Evolutionary conservation across 1,140 invertebrate genomes (phyloP), one percentile per base, ranked within the genome.

Genomic region (Eupeodes corollae): DNA sequence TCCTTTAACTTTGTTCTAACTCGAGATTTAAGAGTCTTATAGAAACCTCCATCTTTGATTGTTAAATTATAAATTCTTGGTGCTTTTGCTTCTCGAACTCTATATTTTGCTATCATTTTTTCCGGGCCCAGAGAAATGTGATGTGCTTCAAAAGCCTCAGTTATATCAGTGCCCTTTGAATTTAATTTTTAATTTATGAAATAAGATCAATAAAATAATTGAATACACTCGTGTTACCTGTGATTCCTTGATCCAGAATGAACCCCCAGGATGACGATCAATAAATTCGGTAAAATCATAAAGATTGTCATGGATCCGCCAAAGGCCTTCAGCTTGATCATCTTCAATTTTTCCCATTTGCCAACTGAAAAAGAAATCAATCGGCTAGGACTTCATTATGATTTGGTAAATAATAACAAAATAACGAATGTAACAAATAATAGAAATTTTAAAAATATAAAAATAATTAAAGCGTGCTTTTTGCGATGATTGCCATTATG

Each of bases 221-320:
- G 26, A 37, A 13, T 46, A 18, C n/a, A 16, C 6, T 48, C 42
- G 31, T 34, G 38, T 44, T 57, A 75, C 75, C 57, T 75, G 74
- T 2, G 81, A 83, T 13, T 81, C 51, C 8, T 62, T 48, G 14
- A 85, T 57, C 82, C 82, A 85, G 54, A 82, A 76, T 12, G 61
- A 6, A 13, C 84, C 83, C 21, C 84, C 84, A 2, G 84, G 84
- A 71, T 87, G 84, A 13, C 55, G 70, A 11, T 72, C 60, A 2
- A 77, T 67, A 54, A 82, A 87, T 13, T 68, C 57, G 5, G 68
- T 73, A 19, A 87, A 68, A 63, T 86, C 78, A 56, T 86, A 87
- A 5, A 87, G 69, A 26, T 68, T 66, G 59, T 86, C 75, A 51
- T 77, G 65, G 8, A 86, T 72, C 37, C 84, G 70, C 84, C 84